phyloP scores from a whole-genome alignment of 1,140 invertebrate genomes.

The Oscheius sp. region DNA sequence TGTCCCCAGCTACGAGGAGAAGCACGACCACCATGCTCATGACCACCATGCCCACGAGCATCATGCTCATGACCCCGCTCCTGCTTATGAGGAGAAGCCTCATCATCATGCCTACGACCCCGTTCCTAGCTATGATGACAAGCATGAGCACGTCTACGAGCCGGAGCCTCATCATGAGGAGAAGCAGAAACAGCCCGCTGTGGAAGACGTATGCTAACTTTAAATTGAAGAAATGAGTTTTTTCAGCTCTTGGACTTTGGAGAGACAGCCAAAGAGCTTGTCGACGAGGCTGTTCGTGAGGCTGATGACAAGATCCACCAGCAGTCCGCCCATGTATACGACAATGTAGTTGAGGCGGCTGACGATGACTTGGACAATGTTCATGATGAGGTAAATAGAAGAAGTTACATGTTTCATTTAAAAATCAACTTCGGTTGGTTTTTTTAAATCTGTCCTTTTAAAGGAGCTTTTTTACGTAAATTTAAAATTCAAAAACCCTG shows the following conservation, averaged over 20 bases:
- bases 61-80: no score
- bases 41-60: no score
- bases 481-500: background rate
- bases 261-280: background rate
- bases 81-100: no score
- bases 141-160: background rate
- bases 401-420: background rate
- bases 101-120: no score
- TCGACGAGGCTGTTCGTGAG: slow-evolving; percentile 19
- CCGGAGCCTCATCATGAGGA: background rate
- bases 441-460: background rate
- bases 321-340: background rate
- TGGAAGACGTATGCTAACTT: background rate
- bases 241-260: background rate
- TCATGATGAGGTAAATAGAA: background rate
- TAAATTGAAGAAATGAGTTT: background rate
- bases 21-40: no score
- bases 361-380: background rate
- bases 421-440: background rate
- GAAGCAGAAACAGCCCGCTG: background rate
- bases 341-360: background rate
- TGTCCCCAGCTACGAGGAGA: no score
- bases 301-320: slow-evolving; percentile 15
- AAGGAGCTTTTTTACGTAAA: background rate
- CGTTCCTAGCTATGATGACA: no score